These are phyloP conservation scores for Vandiemenella viatica DNA, from an alignment of 2,888 invertebrate genomes.

Conservation along the genomic window DNA sequence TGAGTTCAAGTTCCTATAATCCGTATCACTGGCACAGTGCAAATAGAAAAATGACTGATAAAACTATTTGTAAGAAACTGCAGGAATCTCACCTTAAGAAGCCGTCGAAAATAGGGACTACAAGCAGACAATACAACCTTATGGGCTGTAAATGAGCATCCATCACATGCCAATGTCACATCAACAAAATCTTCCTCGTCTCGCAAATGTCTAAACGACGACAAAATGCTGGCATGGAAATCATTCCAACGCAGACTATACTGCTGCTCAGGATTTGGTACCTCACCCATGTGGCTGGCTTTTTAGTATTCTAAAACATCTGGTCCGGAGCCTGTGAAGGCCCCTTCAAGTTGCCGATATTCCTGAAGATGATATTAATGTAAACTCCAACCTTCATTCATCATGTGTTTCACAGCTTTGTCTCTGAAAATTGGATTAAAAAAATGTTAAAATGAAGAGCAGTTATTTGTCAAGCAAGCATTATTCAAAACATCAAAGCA, in stretches of 20 bases:
- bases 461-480: too few species aligned
- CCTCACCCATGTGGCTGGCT: constrained; percentile 15
- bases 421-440: too few species aligned
- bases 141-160: constrained; percentile 77
- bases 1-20: too few species aligned
- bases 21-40: too few species aligned
- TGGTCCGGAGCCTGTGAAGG: constrained; percentile 8
- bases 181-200: constrained; percentile 89
- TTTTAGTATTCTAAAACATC: constrained; percentile 11
- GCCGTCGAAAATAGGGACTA: constrained; percentile 78
- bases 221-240: constrained; percentile 81
- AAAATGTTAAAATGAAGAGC: too few species aligned
- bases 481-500: too few species aligned
- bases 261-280: constrained; percentile 52
- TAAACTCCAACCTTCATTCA: not conserved
- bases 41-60: too few species aligned
- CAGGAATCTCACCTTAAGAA: constrained; percentile 46
- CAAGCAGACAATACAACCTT: constrained; percentile 84
- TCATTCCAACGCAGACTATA: constrained; percentile 91
- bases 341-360: constrained; percentile 5
- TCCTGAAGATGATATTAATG: not conserved
- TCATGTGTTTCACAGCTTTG: not conserved
- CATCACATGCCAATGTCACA: constrained; percentile 83
- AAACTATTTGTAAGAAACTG: too few species aligned
- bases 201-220: constrained; percentile 72